Percentiles rank a stretch among this genome's conserved stretches.
Conservation (phyloP, 23 tunicate species). For the Trididemnum clinides region DNA sequence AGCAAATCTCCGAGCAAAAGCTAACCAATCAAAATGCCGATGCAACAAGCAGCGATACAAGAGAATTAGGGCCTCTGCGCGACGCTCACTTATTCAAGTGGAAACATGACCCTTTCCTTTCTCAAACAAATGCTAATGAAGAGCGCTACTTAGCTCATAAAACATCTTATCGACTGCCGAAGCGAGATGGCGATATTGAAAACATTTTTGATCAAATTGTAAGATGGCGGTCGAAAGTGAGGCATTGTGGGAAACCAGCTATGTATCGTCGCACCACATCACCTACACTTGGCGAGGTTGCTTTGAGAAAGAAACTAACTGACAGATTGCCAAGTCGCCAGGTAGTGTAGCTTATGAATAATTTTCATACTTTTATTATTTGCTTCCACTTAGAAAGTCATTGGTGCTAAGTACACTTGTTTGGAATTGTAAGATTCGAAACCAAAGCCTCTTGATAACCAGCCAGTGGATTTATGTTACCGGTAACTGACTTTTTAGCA, state of each 20-base stretch:
- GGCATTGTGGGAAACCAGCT: constrained; percentile 78
- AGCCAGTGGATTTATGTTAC: too few species aligned
- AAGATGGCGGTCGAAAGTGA: constrained; percentile 65
- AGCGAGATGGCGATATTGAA: not conserved
- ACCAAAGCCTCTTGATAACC: too few species aligned
- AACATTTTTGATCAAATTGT: constrained; percentile 53
- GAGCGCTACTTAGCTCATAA: not conserved
- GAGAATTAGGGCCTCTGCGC: constrained; percentile 3
- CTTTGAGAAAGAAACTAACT: constrained; percentile 67
- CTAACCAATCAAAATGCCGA: not conserved
- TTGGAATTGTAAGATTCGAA: too few species aligned
- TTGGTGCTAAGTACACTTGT: too few species aligned
- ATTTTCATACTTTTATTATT: too few species aligned
- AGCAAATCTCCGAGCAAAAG: not conserved
- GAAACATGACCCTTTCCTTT: constrained; percentile 8
- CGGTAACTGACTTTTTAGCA: too few species aligned
- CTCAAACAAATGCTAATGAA: not conserved
- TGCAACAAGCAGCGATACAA: not conserved
- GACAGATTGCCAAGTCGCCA: constrained; percentile 82
- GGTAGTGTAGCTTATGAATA: too few species aligned
- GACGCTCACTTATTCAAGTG: constrained; percentile 29
- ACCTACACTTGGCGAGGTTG: constrained; percentile 89
- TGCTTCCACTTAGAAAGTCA: too few species aligned
- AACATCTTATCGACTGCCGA: constrained; percentile 6
- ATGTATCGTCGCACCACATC: constrained; percentile 72